Conservation (phyloP, 2,888 invertebrate genomes). For the Hemistola chrysoprasaria region DNA sequence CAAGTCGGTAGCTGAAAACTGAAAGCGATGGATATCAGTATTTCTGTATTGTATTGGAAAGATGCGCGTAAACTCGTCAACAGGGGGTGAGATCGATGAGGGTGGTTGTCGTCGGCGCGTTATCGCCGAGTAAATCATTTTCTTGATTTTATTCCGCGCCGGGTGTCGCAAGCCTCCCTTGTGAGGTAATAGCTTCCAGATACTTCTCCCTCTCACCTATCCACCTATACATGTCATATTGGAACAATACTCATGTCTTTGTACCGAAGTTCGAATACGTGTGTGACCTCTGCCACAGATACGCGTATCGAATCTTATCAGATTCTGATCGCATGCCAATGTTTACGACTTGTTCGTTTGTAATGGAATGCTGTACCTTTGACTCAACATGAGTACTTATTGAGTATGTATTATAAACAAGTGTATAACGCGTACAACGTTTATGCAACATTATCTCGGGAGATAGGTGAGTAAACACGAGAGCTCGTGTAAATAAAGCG, state of each 20-base stretch:
- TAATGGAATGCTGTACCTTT: conserved; percentile 55
- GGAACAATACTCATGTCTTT: conserved; percentile 67
- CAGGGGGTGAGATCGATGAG: conserved; percentile 41
- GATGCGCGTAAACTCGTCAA: conserved; percentile 59
- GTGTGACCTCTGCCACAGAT: conserved; percentile 54
- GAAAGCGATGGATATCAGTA: conserved; percentile 40
- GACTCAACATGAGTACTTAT: conserved; percentile 40
- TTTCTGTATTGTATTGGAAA: conserved; percentile 50
- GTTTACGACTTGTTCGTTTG: conserved; percentile 41
- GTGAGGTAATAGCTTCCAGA: conserved; percentile 67
- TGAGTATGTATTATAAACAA: conserved; percentile 55
- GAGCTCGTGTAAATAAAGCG: conserved; percentile 68
- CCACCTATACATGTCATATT: conserved; percentile 60
- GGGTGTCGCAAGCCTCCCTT: conserved; percentile 43
- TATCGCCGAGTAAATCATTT: conserved; percentile 70
- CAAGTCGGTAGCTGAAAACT: conserved; percentile 37
- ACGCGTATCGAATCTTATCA: conserved; percentile 34
- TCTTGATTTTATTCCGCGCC: conserved; percentile 71
- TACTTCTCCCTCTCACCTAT: conserved; percentile 51
- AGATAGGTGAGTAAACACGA: conserved; percentile 69
- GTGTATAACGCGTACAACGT: conserved; percentile 48
- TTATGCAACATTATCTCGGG: conserved; percentile 74
- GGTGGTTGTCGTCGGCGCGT: conserved; percentile 45
- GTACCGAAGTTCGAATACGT: conserved; percentile 50
- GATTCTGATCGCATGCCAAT: conserved; percentile 17